Percentiles rank a stretch among this genome's conserved stretches.
Evolutionary conservation across 2,797 vertebrate genomes (phyloP).

Genomic region (Peromyscus melanophrys): DNA sequence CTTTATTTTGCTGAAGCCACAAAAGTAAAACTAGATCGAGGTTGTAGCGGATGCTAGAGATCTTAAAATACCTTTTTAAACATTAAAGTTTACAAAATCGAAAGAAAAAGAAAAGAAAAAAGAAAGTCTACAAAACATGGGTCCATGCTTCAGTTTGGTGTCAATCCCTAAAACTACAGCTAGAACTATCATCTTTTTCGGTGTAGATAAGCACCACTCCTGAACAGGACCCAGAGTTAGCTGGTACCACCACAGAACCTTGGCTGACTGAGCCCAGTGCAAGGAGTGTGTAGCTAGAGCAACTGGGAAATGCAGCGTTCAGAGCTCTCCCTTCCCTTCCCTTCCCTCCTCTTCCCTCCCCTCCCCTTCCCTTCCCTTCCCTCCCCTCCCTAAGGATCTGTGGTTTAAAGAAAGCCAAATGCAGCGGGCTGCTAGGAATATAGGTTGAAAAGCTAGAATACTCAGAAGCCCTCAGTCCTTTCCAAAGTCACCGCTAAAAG

Average conservation of each 20-base stretch:
- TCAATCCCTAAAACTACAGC: neutral
- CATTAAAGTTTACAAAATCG: neutral
- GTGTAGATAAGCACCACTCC: neutral
- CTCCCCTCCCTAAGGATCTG: fast-evolving
- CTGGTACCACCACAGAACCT: neutral
- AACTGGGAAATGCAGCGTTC: neutral
- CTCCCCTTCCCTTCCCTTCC: neutral
- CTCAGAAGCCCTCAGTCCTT: neutral
- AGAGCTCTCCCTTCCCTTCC: too few species aligned
- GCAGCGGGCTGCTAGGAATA: neutral
- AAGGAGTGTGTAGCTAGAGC: too few species aligned
- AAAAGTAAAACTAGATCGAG: neutral
- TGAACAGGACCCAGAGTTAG: fast-evolving
- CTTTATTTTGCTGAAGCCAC: neutral
- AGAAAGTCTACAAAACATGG: neutral
- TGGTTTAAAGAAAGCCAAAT: neutral
- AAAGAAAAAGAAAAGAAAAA: neutral
- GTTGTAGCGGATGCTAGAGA: neutral
- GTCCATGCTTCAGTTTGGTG: neutral
- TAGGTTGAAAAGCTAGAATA: neutral
- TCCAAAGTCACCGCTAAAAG: neutral
- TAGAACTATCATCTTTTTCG: neutral
- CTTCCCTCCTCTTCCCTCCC: fast-evolving
- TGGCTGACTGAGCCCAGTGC: fast-evolving
- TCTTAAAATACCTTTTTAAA: neutral